phyloP scores from a whole-genome alignment of 2,797 vertebrate species.

The Thunnus albacares region DNA sequence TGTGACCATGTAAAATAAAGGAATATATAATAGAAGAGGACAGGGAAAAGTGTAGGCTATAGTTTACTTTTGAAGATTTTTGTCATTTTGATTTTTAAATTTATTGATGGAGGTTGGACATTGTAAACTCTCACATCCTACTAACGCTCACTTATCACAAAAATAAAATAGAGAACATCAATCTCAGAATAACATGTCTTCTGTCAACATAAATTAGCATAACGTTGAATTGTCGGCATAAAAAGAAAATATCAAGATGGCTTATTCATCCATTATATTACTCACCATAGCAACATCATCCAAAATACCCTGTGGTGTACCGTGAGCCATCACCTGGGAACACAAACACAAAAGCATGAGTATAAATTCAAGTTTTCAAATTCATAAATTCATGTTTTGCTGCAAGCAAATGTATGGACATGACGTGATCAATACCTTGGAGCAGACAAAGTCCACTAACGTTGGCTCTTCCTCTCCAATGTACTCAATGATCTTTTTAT shows the following conservation, averaged over 20 bases:
- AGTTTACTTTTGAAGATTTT: no score
- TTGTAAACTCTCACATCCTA: no score
- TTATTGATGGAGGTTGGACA: no score
- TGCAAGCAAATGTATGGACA: no score
- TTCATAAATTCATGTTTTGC: neutral
- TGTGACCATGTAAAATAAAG: no score
- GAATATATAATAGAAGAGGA: no score
- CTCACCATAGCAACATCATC: conserved; percentile 99
- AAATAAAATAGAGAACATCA: neutral
- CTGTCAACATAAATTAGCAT: neutral
- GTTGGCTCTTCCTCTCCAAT: conserved; percentile 99
- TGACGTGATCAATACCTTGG: conserved; percentile 89
- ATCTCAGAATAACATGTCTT: neutral
- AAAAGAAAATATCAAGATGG: neutral
- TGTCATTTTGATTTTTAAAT: no score
- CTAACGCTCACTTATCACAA: no score
- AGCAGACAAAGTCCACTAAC: conserved; percentile 98
- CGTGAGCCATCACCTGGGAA: conserved; percentile 97
- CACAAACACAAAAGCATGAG: conserved; percentile 4
- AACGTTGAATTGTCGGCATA: neutral
- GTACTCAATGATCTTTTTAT: conserved; percentile 99
- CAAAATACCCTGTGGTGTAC: conserved; percentile 96
- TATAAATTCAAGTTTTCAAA: neutral
- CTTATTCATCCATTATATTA: conserved; percentile 1
- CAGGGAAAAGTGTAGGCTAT: no score